Base-by-base conservation (phyloP, 2,888 invertebrate genomes). In the Thymelicus sylvestris region DNA sequence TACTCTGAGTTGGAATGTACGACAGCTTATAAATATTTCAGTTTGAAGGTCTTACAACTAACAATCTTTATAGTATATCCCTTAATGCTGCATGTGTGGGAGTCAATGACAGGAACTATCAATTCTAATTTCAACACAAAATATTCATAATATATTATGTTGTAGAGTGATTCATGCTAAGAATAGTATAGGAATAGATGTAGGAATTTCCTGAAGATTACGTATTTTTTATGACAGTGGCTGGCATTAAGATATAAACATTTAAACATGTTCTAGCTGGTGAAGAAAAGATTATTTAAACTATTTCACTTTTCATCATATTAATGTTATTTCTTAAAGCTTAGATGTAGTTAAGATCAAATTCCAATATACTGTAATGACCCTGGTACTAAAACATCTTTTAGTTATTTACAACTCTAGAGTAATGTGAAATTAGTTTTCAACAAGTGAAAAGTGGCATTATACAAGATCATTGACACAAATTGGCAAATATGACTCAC, bases 81-180 rank as follows among this genome's bases (percentile, higher is more conserved):
- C 31, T 31, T 57, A 57, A 57, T 31, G 31, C 57, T 57, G 1
- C 12, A 12, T 12, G 31, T 57, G 57, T 57, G 39, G 38, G 59
- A n/a, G 59, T 59, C n/a, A n/a, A n/a, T n/a, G n/a, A 39, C 31
- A 39, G 59, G 39, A 59, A 39, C n/a, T n/a, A 38, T 59, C 12
- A 59, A 59, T 59, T 38, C 59, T 59, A 39, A 59, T 39, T 59
- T 59, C 15, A 59, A 39, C 39, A 39, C 39, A n/a, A 38, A 59
- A 59, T 59, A 59, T 59, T 13, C 15, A n/a, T 38, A n/a, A n/a
- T n/a, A n/a, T n/a, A n/a, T n/a, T n/a, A 39, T 59, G 39, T 38
- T 59, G 59, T n/a, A 13, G 31, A 4, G 31, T 57, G 31, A 57
- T 13, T 38, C n/a, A 59, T n/a, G 7, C 59, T 24, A 59, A n/a